Evolutionary conservation across 1,140 invertebrate species (phyloP).

Genomic region (Drosophila nigrodunni): DNA sequence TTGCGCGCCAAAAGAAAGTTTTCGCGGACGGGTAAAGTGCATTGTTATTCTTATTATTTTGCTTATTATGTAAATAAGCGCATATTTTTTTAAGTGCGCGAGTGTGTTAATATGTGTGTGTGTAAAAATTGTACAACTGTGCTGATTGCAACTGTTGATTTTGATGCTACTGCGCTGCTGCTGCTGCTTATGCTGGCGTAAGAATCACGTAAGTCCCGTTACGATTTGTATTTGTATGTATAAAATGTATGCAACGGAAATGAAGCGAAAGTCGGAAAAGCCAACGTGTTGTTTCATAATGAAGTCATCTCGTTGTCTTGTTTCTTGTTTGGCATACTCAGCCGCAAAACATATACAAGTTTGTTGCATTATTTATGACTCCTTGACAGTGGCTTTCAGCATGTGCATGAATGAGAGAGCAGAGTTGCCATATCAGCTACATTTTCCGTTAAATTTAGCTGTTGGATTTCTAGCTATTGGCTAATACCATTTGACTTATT

Average conservation of each 20-base stretch:
- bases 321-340: constrained; percentile 38
- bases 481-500: no score
- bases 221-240: constrained; percentile 59
- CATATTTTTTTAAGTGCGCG: neutral
- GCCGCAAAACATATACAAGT: constrained; percentile 64
- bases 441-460: no score
- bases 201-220: constrained; percentile 44
- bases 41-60: constrained; percentile 8
- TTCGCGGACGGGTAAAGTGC: neutral
- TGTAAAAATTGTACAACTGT: neutral
- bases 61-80: constrained; percentile 26
- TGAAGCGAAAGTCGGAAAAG: constrained; percentile 55
- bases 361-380: constrained; percentile 62
- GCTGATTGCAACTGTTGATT: neutral
- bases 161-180: neutral
- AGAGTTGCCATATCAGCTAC: no score
- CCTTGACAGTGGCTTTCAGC: neutral
- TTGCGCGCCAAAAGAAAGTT: constrained; percentile 20
- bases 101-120: neutral
- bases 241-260: constrained; percentile 57
- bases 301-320: constrained; percentile 48
- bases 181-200: neutral
- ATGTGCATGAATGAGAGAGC: neutral
- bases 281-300: constrained; percentile 67
- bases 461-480: no score